Evolutionary conservation across 2,888 invertebrate genomes (phyloP), one percentile per base, ranked within the genome.

Genomic region (Leptopilina syphax): DNA sequence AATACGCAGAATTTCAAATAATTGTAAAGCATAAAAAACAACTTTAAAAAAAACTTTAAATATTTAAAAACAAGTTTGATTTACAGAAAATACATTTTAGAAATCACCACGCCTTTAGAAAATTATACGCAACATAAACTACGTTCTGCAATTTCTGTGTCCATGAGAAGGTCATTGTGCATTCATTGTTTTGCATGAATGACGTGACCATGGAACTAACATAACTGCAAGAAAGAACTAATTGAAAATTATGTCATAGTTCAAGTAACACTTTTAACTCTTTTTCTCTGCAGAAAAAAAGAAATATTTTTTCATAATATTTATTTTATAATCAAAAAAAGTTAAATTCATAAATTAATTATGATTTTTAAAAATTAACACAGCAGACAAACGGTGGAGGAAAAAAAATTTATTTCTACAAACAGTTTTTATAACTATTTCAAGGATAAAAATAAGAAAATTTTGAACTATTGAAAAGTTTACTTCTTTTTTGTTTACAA

Each of bases 161-260:
- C 63, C 24, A 24, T 54, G 50, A 50, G 68, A 70, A 70, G 68
- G 68, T 27, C 50, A 27, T 70, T 57, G 54, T 54, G 70, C 34
- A 73, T 50, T 54, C 27, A 70, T 73, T 63, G 34, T 73, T 73
- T 73, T 10, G 27, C 57, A 34, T n/a, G 54, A 27, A 57, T 73
- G 54, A 73, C n/a, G 57, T 73, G 57, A 3, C 41, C 57, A 10
- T 34, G 34, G 57, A 57, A 57, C n/a, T n/a, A 57, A n/a, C 34
- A 57, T 57, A 18, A 41, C 41, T 34, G n/a, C 54, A 34, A 73
- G 73, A n/a, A 73, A 57, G 1, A 27, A 18, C 34, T 50, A n/a
- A 70, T 3, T 54, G 8, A 27, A 27, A 68, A 70, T 73, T 73
- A 57, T 34, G 57, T 57, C 73, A 57, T 13, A 34, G 54, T 54